phyloP scores from a whole-genome alignment of 2,797 vertebrate genomes.

The Gobio occitaniae region DNA sequence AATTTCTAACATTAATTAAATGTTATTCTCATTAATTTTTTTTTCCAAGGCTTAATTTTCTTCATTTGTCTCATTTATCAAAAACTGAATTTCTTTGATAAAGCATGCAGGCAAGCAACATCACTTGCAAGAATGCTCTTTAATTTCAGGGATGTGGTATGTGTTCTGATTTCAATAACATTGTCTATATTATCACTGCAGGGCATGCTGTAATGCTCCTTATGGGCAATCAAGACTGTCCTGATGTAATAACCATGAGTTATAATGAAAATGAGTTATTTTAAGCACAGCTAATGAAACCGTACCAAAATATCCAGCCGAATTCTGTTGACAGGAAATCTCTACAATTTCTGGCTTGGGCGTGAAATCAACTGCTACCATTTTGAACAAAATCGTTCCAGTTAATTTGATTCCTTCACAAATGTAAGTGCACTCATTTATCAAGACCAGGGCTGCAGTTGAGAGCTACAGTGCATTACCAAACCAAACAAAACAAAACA shows the following conservation, averaged over 20 bases:
- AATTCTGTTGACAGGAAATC: slow-evolving; percentile 56
- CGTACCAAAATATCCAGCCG: slow-evolving; percentile 45
- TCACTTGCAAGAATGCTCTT: slow-evolving; percentile 37
- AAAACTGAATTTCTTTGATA: slow-evolving; percentile 28
- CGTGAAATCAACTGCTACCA: slow-evolving; percentile 43
- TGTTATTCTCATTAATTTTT: slow-evolving; percentile 41
- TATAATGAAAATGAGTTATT: slow-evolving; percentile 55
- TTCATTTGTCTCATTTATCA: slow-evolving; percentile 50
- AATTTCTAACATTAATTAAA: slow-evolving; percentile 48
- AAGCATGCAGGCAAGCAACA: slow-evolving; percentile 30
- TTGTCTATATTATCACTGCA: slow-evolving; percentile 51
- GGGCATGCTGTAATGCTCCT: slow-evolving; percentile 47
- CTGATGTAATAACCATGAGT: slow-evolving; percentile 52
- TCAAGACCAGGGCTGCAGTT: slow-evolving; percentile 33
- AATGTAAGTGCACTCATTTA: slow-evolving; percentile 46
- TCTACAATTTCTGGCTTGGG: slow-evolving; percentile 40
- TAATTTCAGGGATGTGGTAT: slow-evolving; percentile 39
- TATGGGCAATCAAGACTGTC: slow-evolving; percentile 49
- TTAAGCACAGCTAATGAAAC: slow-evolving; percentile 53
- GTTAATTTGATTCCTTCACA: slow-evolving; percentile 50
- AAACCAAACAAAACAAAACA: background rate
- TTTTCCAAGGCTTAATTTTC: slow-evolving; percentile 28
- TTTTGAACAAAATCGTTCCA: slow-evolving; percentile 50
- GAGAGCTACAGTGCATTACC: slow-evolving; percentile 3
- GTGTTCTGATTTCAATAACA: slow-evolving; percentile 46